Conservation (phyloP, 1,140 invertebrate genomes). For the Drosophila ironensis region DNA sequence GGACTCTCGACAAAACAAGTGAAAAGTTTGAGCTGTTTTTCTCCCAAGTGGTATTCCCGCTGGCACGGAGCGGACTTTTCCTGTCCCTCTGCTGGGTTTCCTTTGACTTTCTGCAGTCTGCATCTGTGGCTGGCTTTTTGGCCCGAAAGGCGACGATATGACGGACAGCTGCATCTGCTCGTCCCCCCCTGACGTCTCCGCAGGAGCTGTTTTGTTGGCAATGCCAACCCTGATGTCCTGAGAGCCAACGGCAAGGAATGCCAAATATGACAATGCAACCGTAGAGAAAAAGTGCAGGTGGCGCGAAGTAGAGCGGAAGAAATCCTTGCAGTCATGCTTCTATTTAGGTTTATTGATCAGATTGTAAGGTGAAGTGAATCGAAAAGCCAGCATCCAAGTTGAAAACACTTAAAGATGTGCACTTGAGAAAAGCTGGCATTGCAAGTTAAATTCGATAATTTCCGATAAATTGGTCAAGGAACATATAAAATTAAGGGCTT, state of each 20-base stretch:
- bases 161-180: background rate
- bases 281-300: constrained; percentile 16
- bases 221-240: constrained; percentile 31
- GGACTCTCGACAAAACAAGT: constrained; percentile 33
- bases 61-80: constrained; percentile 25
- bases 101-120: constrained; percentile 50
- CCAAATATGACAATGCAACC: constrained; percentile 7
- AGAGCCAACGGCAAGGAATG: constrained; percentile 25
- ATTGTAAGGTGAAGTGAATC: background rate
- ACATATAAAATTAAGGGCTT: too few species aligned
- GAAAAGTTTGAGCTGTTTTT: constrained; percentile 69
- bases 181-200: constrained; percentile 10
- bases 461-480: too few species aligned
- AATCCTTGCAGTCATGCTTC: background rate
- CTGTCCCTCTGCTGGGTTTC: constrained; percentile 39
- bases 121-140: constrained; percentile 42
- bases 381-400: background rate
- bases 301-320: constrained; percentile 17
- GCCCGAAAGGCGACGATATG: constrained; percentile 4
- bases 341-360: constrained; percentile 13
- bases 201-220: background rate
- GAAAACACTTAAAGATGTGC: background rate
- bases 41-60: constrained; percentile 33
- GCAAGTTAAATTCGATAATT: too few species aligned
- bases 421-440: background rate